Percentiles rank a stretch among this genome's conserved stretches.
phyloP scores from a whole-genome alignment of 2,888 invertebrate species.

The Harpalus rubripes region DNA sequence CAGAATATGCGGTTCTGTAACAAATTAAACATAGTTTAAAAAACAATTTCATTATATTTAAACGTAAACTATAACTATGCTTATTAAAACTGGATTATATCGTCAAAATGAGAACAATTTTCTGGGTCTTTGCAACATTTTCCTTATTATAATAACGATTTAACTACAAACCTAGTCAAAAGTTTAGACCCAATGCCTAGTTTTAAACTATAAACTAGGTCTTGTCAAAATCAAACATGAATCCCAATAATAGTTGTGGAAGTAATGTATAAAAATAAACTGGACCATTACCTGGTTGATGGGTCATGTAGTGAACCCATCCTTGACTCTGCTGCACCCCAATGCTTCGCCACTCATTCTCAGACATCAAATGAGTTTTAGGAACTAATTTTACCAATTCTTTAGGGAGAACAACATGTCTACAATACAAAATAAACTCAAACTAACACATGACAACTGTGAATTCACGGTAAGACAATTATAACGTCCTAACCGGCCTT shows the following conservation, averaged over 20 bases:
- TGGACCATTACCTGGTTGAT: slow-evolving; percentile 87
- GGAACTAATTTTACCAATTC: slow-evolving; percentile 94
- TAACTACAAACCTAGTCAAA: too few relatives aligned
- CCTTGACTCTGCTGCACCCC: slow-evolving; percentile 98
- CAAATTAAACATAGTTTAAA: not conserved
- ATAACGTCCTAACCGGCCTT: slow-evolving; percentile 30
- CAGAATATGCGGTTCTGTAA: slow-evolving; percentile 93
- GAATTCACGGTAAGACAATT: not conserved
- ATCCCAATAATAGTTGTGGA: too few relatives aligned
- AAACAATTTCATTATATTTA: too few relatives aligned
- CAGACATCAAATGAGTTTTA: slow-evolving; percentile 95
- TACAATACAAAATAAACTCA: slow-evolving; percentile 75
- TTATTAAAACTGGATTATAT: too few relatives aligned
- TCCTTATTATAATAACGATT: too few relatives aligned
- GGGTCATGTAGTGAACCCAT: slow-evolving; percentile 98
- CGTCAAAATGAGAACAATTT: too few relatives aligned
- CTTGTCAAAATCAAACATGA: too few relatives aligned
- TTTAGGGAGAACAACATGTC: slow-evolving; percentile 96
- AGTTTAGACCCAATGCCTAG: too few relatives aligned
- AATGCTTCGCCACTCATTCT: slow-evolving; percentile 95
- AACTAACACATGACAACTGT: not conserved
- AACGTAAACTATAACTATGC: too few relatives aligned
- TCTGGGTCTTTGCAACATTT: too few relatives aligned
- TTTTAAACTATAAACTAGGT: too few relatives aligned
- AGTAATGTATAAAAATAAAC: too few relatives aligned